These are phyloP conservation scores for Distichodus sexfasciatus DNA, from an alignment of 2,797 vertebrate species.

Conservation along the genomic window DNA sequence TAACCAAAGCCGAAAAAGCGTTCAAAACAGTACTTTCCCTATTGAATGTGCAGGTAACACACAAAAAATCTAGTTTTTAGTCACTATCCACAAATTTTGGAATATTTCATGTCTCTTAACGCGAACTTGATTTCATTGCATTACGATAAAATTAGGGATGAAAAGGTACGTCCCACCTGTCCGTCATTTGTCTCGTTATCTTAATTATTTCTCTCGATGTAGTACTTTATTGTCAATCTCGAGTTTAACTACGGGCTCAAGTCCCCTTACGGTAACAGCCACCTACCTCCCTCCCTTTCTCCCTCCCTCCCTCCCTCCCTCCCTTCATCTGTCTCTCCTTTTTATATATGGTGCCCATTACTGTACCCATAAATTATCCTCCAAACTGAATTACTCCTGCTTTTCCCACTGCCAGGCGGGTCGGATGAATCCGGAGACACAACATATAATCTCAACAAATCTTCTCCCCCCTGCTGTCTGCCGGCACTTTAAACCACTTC, in stretches of 20 bases:
- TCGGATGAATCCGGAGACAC: slow-evolving; percentile 80
- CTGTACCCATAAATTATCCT: slow-evolving; percentile 72
- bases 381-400: slow-evolving; percentile 73
- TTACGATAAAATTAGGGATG: too few species aligned
- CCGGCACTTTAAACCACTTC: slow-evolving; percentile 77
- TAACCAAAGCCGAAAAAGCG: too few species aligned
- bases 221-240: slow-evolving; percentile 25
- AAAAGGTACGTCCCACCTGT: too few species aligned
- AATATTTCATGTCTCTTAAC: too few species aligned
- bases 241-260: not conserved
- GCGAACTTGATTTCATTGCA: too few species aligned
- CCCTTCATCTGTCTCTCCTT: slow-evolving; percentile 40
- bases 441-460: slow-evolving; percentile 81
- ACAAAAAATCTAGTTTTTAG: too few species aligned
- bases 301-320: slow-evolving; percentile 51
- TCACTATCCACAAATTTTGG: too few species aligned
- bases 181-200: too few species aligned
- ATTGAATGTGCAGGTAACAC: too few species aligned
- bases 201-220: too few species aligned
- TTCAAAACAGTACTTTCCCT: too few species aligned
- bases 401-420: slow-evolving; percentile 75
- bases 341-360: slow-evolving; percentile 69
- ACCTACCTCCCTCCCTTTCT: slow-evolving; percentile 42
- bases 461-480: slow-evolving; percentile 75
- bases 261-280: slow-evolving; percentile 17